A percentile compares a stretch with the other conserved stretches of the same genome.
phyloP scores from a whole-genome alignment of 2,888 invertebrate species.

The Neocrepidodera transversa region DNA sequence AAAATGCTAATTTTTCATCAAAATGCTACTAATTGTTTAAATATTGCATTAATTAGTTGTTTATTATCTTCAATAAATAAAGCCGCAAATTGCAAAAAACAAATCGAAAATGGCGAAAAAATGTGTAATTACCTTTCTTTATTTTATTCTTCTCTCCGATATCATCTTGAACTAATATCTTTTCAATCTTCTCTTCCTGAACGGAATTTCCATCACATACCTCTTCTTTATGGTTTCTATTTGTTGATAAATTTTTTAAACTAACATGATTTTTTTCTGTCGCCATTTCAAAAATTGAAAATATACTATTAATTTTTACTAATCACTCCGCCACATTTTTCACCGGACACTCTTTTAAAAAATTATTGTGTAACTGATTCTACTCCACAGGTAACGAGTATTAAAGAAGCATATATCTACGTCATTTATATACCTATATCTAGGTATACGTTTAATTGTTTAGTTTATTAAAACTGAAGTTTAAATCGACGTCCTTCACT shows the following conservation, averaged over 20 bases:
- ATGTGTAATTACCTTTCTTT: too few species aligned
- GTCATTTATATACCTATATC: conserved; percentile 2
- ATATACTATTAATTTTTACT: too few species aligned
- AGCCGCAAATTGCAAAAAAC: too few species aligned
- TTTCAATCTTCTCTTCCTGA: background rate
- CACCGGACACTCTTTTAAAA: background rate
- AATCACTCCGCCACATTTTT: too few species aligned
- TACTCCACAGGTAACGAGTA: background rate
- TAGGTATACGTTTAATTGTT: too few species aligned
- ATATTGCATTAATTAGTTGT: too few species aligned
- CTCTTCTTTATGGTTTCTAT: background rate
- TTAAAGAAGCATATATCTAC: background rate
- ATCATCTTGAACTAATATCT: background rate
- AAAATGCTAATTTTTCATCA: too few species aligned
- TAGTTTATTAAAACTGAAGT: background rate
- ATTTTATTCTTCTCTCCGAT: too few species aligned
- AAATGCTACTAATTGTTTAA: too few species aligned
- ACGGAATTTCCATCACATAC: too few species aligned
- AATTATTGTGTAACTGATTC: background rate
- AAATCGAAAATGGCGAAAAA: too few species aligned
- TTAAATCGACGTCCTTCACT: background rate
- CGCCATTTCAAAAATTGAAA: background rate
- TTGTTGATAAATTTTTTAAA: background rate
- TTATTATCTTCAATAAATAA: too few species aligned
- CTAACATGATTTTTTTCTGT: background rate